Evolutionary conservation across 1,140 invertebrate genomes (phyloP), one percentile per base, ranked within the genome.

Genomic region (Lordiphosa clarofinis): DNA sequence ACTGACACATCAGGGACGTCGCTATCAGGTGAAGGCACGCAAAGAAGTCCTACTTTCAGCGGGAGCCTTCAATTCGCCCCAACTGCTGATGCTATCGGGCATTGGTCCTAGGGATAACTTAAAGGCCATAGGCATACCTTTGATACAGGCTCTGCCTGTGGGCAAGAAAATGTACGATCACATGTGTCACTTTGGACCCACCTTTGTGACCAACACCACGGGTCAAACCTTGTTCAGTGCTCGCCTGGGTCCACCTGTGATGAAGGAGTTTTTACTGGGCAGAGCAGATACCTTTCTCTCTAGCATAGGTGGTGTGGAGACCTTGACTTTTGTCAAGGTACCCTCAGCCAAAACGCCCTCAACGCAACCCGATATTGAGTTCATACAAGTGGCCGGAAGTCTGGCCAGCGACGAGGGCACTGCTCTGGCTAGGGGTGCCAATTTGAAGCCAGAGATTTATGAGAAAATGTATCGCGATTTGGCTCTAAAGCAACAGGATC

Each of bases 81-180:
- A 96, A 88, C 70, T 97, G 4, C 87, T 97, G 31, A 95, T 96
- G 93, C 89, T 96, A 0, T 95, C 94, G 1, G 96, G 96, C 0
- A 90, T 96, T 7, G 95, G 95, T 1, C 94, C 94, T 10, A 92
- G 89, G 75, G 72, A 90, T 24, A 90, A 92, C 60, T 72, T 98
- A 6, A 87, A 92, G 42, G 91, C 93, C 13, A 87, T 95, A 0
- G 92, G 92, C 0, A 93, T 96, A 15, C 89, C 91, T 0, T 87
- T 94, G 0, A 87, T 95, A 7, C 89, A 93, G 71, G 91, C 94
- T 59, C 88, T 94, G 10, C 91, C 90, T 48, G 94, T 95, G 1
- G 95, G 95, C 0, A 89, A 92, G 72, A 92, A 92, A 6, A 76
- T 96, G 33, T 93, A 94, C 72, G 95, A 96, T 66, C 95, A 96